Percentiles rank a stretch among this genome's conserved stretches.
These are phyloP conservation scores for Cotesia glomerata DNA, from an alignment of 1,140 invertebrate species.

Conservation along the genomic window DNA sequence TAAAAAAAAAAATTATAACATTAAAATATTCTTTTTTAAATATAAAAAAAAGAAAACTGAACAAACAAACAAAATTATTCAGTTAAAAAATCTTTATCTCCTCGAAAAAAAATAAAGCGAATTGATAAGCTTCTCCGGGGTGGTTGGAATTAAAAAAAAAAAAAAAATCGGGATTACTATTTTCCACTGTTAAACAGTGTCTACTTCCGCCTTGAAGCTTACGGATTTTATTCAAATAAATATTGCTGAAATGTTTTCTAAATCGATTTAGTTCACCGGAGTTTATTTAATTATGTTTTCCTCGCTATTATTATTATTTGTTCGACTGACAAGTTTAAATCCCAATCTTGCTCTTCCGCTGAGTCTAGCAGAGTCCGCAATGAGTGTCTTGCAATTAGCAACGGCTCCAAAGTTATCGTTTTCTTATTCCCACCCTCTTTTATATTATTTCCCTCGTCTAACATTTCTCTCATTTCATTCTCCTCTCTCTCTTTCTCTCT, in stretches of 20 bases:
- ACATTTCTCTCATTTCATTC: not conserved
- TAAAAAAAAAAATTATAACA: no score
- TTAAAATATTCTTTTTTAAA: no score
- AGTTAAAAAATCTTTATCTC: no score
- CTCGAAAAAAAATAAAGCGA: no score
- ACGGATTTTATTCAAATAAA: not conserved
- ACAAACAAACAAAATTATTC: no score
- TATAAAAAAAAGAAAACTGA: no score
- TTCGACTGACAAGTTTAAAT: constrained; percentile 18
- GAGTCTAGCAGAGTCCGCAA: constrained; percentile 10
- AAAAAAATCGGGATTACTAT: no score
- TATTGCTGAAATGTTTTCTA: not conserved
- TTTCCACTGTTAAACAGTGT: no score
- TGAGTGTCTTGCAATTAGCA: constrained; percentile 32
- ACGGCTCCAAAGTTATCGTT: constrained; percentile 17
- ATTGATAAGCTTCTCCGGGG: no score
- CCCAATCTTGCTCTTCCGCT: constrained; percentile 13
- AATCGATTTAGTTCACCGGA: not conserved
- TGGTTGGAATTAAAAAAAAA: no score
- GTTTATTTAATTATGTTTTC: not conserved
- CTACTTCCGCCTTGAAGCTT: no score
- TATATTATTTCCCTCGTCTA: not conserved
- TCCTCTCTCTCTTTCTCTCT: no score
- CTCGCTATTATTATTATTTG: not conserved
- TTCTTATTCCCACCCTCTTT: not conserved